Percentiles rank a stretch among this genome's conserved stretches.
These are phyloP conservation scores for Monodelphis domestica DNA, from an alignment of 2,797 vertebrate species.

Conservation along the genomic window DNA sequence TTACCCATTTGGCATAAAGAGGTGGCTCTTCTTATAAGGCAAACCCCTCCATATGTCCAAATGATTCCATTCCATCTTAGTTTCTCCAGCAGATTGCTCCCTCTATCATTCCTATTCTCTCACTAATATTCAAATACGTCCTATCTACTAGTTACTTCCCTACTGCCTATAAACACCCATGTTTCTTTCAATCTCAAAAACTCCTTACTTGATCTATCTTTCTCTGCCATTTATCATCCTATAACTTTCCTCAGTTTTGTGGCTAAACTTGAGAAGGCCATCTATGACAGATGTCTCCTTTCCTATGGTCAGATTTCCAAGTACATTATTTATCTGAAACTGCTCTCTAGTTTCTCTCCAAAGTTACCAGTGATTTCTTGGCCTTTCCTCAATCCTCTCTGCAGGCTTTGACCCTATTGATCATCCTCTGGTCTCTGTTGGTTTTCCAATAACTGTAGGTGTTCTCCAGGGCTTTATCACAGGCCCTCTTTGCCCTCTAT, in stretches of 20 bases:
- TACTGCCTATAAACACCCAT: background rate
- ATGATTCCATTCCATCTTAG: background rate
- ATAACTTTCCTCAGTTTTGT: background rate
- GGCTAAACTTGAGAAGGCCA: background rate
- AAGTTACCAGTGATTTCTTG: background rate
- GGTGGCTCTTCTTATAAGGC: background rate
- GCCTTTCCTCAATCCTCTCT: background rate
- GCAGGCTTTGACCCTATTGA: background rate
- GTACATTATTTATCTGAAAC: too few relatives aligned
- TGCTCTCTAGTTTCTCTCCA: too few relatives aligned
- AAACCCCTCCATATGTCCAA: background rate
- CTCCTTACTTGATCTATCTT: background rate
- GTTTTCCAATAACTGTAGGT: background rate
- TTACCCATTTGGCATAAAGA: background rate
- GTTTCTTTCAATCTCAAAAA: background rate
- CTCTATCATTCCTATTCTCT: background rate
- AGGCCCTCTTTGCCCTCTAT: background rate
- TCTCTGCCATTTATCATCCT: background rate
- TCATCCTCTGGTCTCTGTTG: background rate
- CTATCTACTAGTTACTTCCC: background rate
- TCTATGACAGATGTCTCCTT: background rate
- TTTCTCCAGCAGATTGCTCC: background rate
- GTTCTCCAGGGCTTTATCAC: background rate
- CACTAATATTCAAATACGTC: background rate
- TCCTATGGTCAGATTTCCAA: background rate